Conservation (phyloP, 2,113 vertebrate species). For the Mobula hypostoma region DNA sequence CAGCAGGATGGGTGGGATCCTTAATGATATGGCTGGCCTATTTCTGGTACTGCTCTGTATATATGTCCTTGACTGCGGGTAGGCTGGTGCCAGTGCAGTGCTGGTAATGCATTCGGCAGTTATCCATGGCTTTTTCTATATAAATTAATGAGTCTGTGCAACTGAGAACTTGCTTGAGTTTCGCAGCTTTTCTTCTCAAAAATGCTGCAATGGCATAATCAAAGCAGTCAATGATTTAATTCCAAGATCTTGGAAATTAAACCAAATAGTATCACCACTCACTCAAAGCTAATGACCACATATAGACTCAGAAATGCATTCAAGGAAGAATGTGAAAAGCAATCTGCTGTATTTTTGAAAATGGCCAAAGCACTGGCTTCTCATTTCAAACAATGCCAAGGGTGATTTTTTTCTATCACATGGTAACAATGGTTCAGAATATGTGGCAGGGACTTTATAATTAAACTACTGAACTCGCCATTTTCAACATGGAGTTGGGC, state of each 20-base stretch:
- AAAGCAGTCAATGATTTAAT: slow-evolving; percentile 3
- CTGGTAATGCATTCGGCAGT: too few species aligned
- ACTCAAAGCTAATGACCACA: not conserved
- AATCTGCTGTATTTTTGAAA: not conserved
- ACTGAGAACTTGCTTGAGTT: not conserved
- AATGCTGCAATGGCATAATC: not conserved
- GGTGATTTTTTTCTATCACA: not conserved
- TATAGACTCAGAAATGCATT: not conserved
- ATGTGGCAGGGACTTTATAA: not conserved
- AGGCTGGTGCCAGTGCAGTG: too few species aligned
- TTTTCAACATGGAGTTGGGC: not conserved
- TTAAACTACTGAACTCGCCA: slow-evolving; percentile 16
- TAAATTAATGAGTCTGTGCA: not conserved
- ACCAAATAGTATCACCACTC: not conserved
- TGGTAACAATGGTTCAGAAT: not conserved
- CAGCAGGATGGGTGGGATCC: too few species aligned
- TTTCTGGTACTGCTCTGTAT: too few species aligned
- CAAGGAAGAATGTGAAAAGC: not conserved
- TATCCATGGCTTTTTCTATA: not conserved
- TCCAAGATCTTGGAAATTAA: not conserved
- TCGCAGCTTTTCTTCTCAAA: not conserved
- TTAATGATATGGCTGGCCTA: too few species aligned
- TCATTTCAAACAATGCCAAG: not conserved
- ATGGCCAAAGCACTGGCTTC: not conserved
- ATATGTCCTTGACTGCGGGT: too few species aligned